A percentile compares a stretch with the other conserved stretches of the same genome.
Evolutionary conservation across 2,888 invertebrate species (phyloP).

Genomic region (Lomographa bimaculata): DNA sequence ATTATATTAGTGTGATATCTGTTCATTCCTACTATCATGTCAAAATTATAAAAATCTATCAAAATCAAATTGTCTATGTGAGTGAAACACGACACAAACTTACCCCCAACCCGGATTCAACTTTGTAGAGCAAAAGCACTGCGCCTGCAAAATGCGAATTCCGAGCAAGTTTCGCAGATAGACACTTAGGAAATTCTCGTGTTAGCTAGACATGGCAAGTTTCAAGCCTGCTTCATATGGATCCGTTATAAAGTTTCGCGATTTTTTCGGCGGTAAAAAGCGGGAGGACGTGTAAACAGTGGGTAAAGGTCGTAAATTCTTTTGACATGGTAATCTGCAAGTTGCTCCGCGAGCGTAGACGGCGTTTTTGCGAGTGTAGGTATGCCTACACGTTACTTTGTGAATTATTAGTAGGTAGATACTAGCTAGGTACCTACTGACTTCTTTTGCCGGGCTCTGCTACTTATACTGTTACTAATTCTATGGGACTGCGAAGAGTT

Average conservation of each 20-base stretch:
- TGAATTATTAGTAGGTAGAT: slow-evolving; percentile 36
- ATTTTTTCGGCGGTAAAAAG: slow-evolving; percentile 30
- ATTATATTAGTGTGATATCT: no score
- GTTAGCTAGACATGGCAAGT: slow-evolving; percentile 27
- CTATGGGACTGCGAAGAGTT: no score
- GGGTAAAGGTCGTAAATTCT: slow-evolving; percentile 43
- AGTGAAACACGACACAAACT: not conserved
- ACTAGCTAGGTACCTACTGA: slow-evolving; percentile 2
- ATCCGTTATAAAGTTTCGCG: slow-evolving; percentile 37
- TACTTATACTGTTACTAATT: no score
- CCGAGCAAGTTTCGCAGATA: slow-evolving; percentile 19
- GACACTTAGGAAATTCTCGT: slow-evolving; percentile 23
- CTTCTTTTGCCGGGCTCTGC: not conserved
- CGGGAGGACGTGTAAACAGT: slow-evolving; percentile 45
- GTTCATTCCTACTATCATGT: no score
- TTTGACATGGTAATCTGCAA: slow-evolving; percentile 53
- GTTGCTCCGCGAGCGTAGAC: slow-evolving; percentile 17
- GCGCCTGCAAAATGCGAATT: slow-evolving; percentile 12
- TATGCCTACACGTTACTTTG: slow-evolving; percentile 30
- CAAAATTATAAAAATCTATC: no score
- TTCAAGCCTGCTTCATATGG: slow-evolving; percentile 28
- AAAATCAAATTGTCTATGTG: no score
- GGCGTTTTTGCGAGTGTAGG: slow-evolving; percentile 24
- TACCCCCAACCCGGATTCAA: not conserved
- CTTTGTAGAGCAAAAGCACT: slow-evolving; percentile 7